Conservation (phyloP, 2,113 vertebrate genomes). For the Cochlearius cochlearius region DNA sequence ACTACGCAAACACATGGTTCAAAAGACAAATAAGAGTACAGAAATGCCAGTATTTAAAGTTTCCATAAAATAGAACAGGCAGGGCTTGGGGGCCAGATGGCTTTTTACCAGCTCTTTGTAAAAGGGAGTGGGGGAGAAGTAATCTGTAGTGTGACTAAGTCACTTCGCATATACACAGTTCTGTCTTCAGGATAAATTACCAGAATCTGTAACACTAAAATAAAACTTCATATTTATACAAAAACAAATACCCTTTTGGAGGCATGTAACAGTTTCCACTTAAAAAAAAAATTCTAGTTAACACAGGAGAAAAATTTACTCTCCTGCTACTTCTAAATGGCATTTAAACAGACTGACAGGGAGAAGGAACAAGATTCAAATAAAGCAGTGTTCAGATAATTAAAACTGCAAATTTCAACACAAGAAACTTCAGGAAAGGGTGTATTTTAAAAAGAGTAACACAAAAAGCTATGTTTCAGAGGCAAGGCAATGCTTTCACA, state of each 20-base stretch:
- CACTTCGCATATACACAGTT: not conserved
- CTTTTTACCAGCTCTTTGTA: not conserved
- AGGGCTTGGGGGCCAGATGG: not conserved
- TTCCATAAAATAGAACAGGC: not conserved
- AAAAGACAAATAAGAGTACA: not conserved
- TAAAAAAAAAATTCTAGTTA: not conserved
- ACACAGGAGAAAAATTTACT: not conserved
- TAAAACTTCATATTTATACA: not conserved
- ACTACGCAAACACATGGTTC: not conserved
- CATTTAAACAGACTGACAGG: not conserved
- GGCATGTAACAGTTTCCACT: not conserved
- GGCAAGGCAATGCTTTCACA: not conserved
- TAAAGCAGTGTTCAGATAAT: not conserved
- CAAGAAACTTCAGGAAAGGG: not conserved
- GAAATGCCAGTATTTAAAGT: not conserved
- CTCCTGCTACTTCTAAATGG: not conserved
- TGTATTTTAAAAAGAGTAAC: not conserved
- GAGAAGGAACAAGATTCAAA: not conserved
- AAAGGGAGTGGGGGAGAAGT: not conserved
- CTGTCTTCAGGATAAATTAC: not conserved
- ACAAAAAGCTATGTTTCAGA: not conserved
- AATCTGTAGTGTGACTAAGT: not conserved
- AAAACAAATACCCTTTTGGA: not conserved
- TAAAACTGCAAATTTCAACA: not conserved
- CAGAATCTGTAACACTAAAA: not conserved